Base-by-base conservation (phyloP, 2,888 invertebrate species). In the Heliconius aoede region DNA sequence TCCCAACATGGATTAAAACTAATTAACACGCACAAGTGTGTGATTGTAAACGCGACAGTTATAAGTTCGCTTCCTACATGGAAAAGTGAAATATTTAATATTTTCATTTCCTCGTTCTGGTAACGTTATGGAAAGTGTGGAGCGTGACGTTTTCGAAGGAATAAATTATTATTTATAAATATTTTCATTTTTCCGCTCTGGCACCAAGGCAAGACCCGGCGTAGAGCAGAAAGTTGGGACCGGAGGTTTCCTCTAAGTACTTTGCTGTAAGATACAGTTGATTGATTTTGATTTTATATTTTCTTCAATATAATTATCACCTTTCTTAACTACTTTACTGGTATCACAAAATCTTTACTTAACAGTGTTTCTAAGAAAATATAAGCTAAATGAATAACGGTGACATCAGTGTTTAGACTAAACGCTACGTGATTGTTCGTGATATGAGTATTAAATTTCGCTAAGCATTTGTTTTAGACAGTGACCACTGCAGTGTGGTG, bases 381-480 rank as follows among this genome's bases (percentile, higher is more conserved):
- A 55, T 30, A 30, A 30, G 30, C 30, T 26, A 18, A 11, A 40
- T 40, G 21, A 3, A 26, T 72, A 40, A 11, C 15, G 2, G 8
- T 60, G 71, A 58, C 60, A 11, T 60, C 58, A 72, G 36, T 72
- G 72, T 60, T 72, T 72, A 40, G 72, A 61, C 61, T 72, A 61
- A 40, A 40, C 26, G 71, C 75, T 61, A 75, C 75, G 64, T 75
- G 75, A 71, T 68, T 71, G 62, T 55, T 58, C 24, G 46, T 26
- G 46, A 46, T 46, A 21, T 46, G 61, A 55, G 75, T 75, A 55
- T 75, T 75, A 55, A 75, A 71, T 75, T 75, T 71, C 75, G 75
- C 75, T 71, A 51, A 62, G 51, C 62, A 24, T 36, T 26, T 9
- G 24, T 24, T 60, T 60, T 32, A 26, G 60, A 72, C 60, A 72